Base-by-base conservation (phyloP, 1,140 invertebrate genomes). In the Chironomus tepperi region DNA sequence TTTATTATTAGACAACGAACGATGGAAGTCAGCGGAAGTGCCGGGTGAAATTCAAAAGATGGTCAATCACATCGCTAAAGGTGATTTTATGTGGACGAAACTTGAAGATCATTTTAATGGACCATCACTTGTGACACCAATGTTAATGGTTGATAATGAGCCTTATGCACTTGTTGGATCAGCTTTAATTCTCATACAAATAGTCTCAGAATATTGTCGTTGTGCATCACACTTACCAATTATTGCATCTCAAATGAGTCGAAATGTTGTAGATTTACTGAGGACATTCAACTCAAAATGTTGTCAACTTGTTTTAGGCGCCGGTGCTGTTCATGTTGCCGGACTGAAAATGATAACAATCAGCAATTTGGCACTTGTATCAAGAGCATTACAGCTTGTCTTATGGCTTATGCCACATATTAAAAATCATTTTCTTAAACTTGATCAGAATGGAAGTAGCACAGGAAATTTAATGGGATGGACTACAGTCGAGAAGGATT, bases 261-360 rank as follows among this genome's bases (percentile, higher is more conserved):
- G 91, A 74, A 88, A 95, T 81, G 87, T 98, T 75, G 87, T 95
- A 7, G 96, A 98, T 82, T 81, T 98, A 70, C 86, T 97, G 74
- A 87, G 93, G 80, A 88, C 90, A 77, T 98, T 97, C 81, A 99
- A 98, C 86, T 97, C 93, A 7, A 88, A 92, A 77, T 94, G 92
- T 76, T 98, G 93, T 84, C 95, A 98, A 81, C 84, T 99, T 74
- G 94, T 99, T 24, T 85, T 99, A 21, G 96, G 96, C 73, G 97
- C 96, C 42, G 96, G 96, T 42, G 97, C 98, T 1, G 88, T 98
- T 79, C 91, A 95, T 79, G 90, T 95, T 76, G 95, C 95, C 16
- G 96, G 97, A 0, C 84, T 99, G 64, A 98, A 98, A 85, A 98
- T 95, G 67, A 99, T 99, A 73, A 97, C 95, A 0, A 96, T 93